Conservation (phyloP, 2,113 vertebrate species). For the Crotalus viridis region DNA sequence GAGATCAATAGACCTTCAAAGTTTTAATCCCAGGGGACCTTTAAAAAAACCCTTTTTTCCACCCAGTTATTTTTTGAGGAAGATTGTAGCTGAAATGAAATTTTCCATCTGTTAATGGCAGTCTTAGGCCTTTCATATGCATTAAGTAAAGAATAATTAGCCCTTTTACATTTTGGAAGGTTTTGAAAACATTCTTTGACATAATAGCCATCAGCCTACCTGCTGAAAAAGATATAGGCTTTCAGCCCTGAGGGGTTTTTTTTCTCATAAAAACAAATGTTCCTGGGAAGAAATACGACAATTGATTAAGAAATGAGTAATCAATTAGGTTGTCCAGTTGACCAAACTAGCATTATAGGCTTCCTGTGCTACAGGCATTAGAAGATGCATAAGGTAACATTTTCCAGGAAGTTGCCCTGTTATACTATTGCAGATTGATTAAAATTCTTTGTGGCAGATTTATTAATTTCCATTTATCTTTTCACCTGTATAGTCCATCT, state of each 20-base stretch:
- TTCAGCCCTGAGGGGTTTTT: slow-evolving; percentile 22
- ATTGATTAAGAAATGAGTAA: not conserved
- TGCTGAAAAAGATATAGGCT: slow-evolving; percentile 45
- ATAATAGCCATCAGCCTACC: slow-evolving; percentile 35
- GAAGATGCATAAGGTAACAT: not conserved
- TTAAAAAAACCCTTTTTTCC: slow-evolving; percentile 50
- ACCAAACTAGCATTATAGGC: not conserved
- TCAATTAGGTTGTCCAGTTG: not conserved
- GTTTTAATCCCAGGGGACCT: slow-evolving; percentile 56
- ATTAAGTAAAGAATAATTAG: slow-evolving; percentile 57
- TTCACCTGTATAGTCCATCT: not conserved
- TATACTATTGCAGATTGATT: not conserved
- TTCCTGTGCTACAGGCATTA: not conserved
- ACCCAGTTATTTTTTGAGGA: slow-evolving; percentile 51
- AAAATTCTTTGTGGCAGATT: not conserved
- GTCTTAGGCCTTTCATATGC: slow-evolving; percentile 37
- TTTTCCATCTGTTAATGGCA: slow-evolving; percentile 56
- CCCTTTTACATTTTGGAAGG: slow-evolving; percentile 46
- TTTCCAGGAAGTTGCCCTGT: not conserved
- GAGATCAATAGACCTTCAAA: slow-evolving; percentile 69
- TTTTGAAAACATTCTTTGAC: slow-evolving; percentile 47
- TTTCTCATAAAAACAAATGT: slow-evolving; percentile 25
- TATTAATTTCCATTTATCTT: not conserved
- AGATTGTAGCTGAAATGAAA: slow-evolving; percentile 54
- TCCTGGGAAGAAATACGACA: not conserved